Conservation (phyloP, 2,113 vertebrate species). For the Rhinolophus sinicus region DNA sequence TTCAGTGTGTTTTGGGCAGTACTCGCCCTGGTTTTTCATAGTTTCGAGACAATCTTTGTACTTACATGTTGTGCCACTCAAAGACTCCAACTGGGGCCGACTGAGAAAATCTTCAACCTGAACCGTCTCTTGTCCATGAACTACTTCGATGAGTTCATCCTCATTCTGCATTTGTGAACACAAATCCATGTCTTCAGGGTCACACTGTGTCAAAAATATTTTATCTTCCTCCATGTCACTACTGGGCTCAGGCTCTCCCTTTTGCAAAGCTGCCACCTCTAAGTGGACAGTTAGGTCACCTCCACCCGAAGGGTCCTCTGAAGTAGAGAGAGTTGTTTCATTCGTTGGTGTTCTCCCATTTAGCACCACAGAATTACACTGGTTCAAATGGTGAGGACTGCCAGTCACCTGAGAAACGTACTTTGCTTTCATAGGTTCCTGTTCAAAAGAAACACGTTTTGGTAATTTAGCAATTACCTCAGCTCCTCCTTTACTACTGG, state of each 20-base stretch:
- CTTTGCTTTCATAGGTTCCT: background rate
- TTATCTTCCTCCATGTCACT: conserved; percentile 77
- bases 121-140: conserved; percentile 48
- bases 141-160: background rate
- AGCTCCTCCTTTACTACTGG: background rate
- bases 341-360: background rate
- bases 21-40: background rate
- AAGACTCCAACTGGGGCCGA: conserved; percentile 10
- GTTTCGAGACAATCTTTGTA: conserved; percentile 70
- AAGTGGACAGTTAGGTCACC: background rate
- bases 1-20: conserved; percentile 71
- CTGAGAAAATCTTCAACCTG: conserved; percentile 54
- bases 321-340: background rate
- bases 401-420: background rate
- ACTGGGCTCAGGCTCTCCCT: background rate
- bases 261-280: background rate
- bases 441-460: background rate
- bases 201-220: conserved; percentile 87
- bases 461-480: background rate
- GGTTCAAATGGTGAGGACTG: background rate
- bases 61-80: conserved; percentile 43
- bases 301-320: background rate
- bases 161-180: conserved; percentile 83
- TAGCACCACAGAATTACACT: fast-evolving
- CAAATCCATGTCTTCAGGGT: conserved; percentile 88